Evolutionary conservation across 2,888 invertebrate species (phyloP), one percentile per base, ranked within the genome.

Genomic region (Stenotaenia linearis): DNA sequence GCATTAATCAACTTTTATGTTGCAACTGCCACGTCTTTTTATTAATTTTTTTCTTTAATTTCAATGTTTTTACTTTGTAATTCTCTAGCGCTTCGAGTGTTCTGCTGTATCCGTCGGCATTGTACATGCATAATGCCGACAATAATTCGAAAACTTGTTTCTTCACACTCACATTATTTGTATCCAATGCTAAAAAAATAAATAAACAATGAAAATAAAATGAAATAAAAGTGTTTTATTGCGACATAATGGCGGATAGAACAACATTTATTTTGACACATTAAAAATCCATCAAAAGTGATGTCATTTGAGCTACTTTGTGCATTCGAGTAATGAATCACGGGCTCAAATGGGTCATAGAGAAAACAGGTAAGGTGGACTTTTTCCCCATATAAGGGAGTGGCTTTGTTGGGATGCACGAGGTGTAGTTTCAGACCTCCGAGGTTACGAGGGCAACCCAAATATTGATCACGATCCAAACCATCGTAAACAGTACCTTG

Each of bases 61-160:
- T 15, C n/a, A 50, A 23, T 23, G 9, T 25, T 15, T 28, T 87
- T 88, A 96, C 97, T 93, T 95, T 96, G 87, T 93, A 96, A 86
- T 93, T 92, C 85, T 97, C 95, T 84, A 98, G 90, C 40, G 96
- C 94, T 86, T 96, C 95, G 84, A 95, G 90, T 79, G 94, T 94
- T 82, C 95, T 89, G 81, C 92, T 90, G 85, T 95, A 94, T 78
- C 96, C 96, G 82, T 96, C 96, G 81, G 91, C 90, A 85, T 93
- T 97, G 90, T 97, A 96, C 80, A 96, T 95, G 86, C 97, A 97
- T 81, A 98, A 89, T 35, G 97, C 97, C 79, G 96, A 96, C 82
- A 98, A 90, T 81, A 98, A 89, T 89, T 98, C 97, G 87, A 97
- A 94, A 85, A 97, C 96, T 90, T 97, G 97, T 88, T 97, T 97